Percentiles rank a stretch among this genome's conserved stretches.
Conservation (phyloP, 2,113 vertebrate species). For the Polypterus bichir region DNA sequence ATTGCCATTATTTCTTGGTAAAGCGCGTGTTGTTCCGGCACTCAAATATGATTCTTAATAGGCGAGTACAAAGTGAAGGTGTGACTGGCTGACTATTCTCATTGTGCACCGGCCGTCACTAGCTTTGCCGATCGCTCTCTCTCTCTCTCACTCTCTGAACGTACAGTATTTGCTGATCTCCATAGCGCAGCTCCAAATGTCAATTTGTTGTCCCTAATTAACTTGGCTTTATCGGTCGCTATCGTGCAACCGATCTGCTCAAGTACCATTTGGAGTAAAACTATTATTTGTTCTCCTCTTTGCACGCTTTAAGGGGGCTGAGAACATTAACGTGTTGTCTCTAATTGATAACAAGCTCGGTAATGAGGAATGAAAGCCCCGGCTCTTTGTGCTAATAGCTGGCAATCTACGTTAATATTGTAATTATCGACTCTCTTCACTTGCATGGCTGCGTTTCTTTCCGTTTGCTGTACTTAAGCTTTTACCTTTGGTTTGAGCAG, state of each 20-base stretch:
- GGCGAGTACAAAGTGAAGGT: too few relatives aligned
- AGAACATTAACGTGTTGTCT: conserved; percentile 48
- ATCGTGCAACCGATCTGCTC: conserved; percentile 46
- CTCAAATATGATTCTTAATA: too few relatives aligned
- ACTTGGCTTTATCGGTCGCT: conserved; percentile 52
- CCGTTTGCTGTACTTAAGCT: neutral
- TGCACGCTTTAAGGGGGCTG: conserved; percentile 43
- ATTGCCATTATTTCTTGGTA: too few relatives aligned
- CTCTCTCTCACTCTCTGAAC: too few relatives aligned
- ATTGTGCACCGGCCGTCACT: conserved; percentile 25
- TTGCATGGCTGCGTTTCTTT: conserved; percentile 21
- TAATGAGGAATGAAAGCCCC: conserved; percentile 31
- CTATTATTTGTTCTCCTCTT: conserved; percentile 54
- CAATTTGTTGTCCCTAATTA: conserved; percentile 60
- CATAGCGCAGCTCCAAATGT: conserved; percentile 35
- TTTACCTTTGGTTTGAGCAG: conserved; percentile 18
- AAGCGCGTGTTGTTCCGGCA: too few relatives aligned
- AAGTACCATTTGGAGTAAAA: conserved; percentile 50
- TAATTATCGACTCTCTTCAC: conserved; percentile 30
- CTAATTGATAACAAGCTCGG: conserved; percentile 49
- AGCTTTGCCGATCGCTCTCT: neutral
- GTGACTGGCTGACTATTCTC: conserved; percentile 26
- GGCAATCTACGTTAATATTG: conserved; percentile 37
- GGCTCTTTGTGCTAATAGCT: conserved; percentile 37
- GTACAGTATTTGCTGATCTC: neutral